Conservation (phyloP, 2,113 vertebrate species). For the Lagopus muta region DNA sequence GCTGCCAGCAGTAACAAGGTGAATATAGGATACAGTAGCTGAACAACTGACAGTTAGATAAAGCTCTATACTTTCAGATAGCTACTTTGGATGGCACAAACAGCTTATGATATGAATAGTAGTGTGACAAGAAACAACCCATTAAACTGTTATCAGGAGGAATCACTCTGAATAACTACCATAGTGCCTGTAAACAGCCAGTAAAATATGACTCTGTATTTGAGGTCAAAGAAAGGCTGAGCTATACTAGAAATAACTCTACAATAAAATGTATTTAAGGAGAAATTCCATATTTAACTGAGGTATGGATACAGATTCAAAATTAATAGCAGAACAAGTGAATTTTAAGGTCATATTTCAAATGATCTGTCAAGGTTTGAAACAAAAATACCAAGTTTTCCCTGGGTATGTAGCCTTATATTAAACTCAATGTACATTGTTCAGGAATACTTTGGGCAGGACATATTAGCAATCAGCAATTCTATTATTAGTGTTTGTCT, state of each 20-base stretch:
- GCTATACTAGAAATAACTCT: not conserved
- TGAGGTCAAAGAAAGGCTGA: not conserved
- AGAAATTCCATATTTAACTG: not conserved
- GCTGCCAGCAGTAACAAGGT: not conserved
- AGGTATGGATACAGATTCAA: not conserved
- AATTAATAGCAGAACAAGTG: not conserved
- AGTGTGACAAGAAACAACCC: not conserved
- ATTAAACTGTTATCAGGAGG: not conserved
- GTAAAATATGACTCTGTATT: not conserved
- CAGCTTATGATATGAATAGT: not conserved
- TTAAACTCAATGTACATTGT: not conserved
- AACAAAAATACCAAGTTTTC: not conserved
- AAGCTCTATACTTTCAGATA: not conserved
- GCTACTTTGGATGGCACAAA: not conserved
- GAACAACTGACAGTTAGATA: not conserved
- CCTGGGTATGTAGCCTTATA: not conserved
- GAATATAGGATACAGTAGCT: not conserved
- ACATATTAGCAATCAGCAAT: not conserved
- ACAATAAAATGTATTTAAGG: not conserved
- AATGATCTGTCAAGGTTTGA: not conserved
- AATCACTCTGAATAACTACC: not conserved
- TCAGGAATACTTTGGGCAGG: not conserved
- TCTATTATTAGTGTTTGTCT: not conserved
- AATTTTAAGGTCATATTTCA: not conserved
- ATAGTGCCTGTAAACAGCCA: not conserved